Conservation (phyloP, 2,888 invertebrate genomes). For the Anticlea derivata region DNA sequence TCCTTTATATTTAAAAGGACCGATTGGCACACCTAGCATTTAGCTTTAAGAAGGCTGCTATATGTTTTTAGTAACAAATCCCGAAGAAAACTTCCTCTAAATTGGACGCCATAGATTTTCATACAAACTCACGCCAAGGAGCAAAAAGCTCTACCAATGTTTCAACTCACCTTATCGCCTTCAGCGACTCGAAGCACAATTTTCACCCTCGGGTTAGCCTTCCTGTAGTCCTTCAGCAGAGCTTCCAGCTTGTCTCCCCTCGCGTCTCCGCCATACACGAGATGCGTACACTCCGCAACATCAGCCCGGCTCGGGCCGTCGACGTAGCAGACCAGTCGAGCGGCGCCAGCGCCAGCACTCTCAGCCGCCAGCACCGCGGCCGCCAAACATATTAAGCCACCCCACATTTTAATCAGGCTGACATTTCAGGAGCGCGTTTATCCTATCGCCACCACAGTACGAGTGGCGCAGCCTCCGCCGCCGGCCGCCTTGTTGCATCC, state of each 20-base stretch:
- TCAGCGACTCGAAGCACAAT: constrained; percentile 81
- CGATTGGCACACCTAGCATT: too few species aligned
- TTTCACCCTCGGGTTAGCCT: constrained; percentile 77
- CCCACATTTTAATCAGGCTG: constrained; percentile 56
- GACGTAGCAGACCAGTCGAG: constrained; percentile 76
- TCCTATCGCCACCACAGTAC: constrained; percentile 67
- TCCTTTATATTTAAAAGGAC: too few species aligned
- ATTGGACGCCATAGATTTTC: too few species aligned
- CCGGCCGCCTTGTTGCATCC: constrained; percentile 68
- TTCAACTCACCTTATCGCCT: constrained; percentile 81
- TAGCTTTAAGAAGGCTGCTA: too few species aligned
- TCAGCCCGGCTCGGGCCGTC: constrained; percentile 55
- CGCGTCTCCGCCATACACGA: constrained; percentile 74
- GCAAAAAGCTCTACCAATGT: background rate
- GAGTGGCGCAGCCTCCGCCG: constrained; percentile 59
- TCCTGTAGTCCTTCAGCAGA: constrained; percentile 75
- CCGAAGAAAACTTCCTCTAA: too few species aligned
- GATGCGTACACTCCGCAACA: constrained; percentile 78
- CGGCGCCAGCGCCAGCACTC: constrained; percentile 74
- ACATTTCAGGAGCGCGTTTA: constrained; percentile 56
- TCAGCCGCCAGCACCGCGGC: constrained; percentile 59
- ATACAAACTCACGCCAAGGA: too few species aligned
- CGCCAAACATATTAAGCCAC: constrained; percentile 62
- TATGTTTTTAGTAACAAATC: too few species aligned
- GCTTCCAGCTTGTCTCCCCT: constrained; percentile 72